phyloP scores from a whole-genome alignment of 2,888 invertebrate genomes.

The Tenthredo distinguenda region DNA sequence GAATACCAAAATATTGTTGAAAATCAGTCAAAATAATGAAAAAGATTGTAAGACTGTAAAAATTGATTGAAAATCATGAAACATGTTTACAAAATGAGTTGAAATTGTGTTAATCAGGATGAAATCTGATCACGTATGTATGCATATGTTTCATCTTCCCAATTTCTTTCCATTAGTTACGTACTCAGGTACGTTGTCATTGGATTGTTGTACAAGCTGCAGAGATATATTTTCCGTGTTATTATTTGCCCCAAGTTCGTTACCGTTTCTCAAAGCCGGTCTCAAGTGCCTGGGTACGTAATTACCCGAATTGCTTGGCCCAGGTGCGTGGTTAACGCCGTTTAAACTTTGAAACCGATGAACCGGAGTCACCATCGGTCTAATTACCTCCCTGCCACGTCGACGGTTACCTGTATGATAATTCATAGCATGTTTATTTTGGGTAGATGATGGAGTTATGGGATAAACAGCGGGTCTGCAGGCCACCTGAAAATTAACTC shows the following conservation, averaged over 20 bases:
- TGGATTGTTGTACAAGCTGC: conserved; percentile 63
- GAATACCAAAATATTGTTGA: not conserved
- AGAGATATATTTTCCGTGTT: conserved; percentile 60
- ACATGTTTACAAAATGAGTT: not conserved
- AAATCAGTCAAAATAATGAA: not conserved
- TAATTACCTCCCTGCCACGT: conserved; percentile 78
- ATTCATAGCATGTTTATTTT: not conserved
- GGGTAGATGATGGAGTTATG: not conserved
- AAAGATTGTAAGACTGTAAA: not conserved
- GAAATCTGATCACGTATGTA: not conserved
- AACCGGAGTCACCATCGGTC: conserved; percentile 87
- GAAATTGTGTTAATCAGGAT: not conserved
- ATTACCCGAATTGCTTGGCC: conserved; percentile 69
- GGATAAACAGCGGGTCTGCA: not conserved
- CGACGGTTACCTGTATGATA: conserved; percentile 67
- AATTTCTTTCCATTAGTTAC: conserved; percentile 55
- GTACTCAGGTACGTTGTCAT: conserved; percentile 71
- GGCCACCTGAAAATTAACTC: no score
- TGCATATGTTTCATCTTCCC: no score
- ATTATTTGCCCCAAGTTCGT: conserved; percentile 60
- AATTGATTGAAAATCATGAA: not conserved
- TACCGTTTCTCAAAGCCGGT: conserved; percentile 61
- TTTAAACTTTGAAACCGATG: conserved; percentile 84
- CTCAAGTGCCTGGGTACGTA: conserved; percentile 61
- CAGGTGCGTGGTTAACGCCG: conserved; percentile 80